Percentiles rank a stretch among this genome's conserved stretches.
Evolutionary conservation across 92 coral and sea anemone genomes (phyloP).

Genomic region (Palythoa grandiflora): DNA sequence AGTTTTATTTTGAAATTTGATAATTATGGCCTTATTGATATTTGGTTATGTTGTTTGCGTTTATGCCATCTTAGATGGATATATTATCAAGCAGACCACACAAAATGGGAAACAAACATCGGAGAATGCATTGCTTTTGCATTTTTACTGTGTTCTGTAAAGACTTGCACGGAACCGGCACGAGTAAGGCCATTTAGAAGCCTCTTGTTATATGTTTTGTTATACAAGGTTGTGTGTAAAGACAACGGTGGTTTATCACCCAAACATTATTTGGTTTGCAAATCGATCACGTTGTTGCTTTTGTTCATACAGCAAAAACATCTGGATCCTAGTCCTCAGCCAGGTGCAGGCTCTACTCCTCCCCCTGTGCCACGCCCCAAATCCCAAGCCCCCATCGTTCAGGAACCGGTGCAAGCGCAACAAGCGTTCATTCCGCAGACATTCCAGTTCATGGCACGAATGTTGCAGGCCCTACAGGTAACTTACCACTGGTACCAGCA

Average conservation of each 20-base stretch:
- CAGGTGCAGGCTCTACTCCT: conserved; percentile 46
- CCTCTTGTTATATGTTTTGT: too few relatives aligned
- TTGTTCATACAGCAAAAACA: conserved; percentile 86
- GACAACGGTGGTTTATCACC: background rate
- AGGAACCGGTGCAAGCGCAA: conserved; percentile 62
- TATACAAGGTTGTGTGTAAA: too few relatives aligned
- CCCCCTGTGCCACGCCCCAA: conserved; percentile 68
- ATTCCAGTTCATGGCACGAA: conserved; percentile 84
- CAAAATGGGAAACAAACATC: too few relatives aligned
- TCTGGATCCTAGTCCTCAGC: conserved; percentile 71
- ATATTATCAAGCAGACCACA: too few relatives aligned
- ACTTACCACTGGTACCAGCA: background rate
- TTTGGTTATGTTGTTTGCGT: too few relatives aligned
- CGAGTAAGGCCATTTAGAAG: too few relatives aligned
- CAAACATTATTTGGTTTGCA: background rate
- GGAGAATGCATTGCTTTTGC: too few relatives aligned
- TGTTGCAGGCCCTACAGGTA: conserved; percentile 90
- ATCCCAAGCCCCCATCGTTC: conserved; percentile 61
- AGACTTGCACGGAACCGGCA: too few relatives aligned
- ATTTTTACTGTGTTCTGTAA: too few relatives aligned
- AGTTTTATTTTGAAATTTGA: too few relatives aligned
- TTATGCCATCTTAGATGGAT: too few relatives aligned
- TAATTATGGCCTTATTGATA: too few relatives aligned
- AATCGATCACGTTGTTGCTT: background rate
- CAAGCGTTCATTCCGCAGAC: conserved; percentile 72